Base-by-base conservation (phyloP, 2,113 vertebrate species). In the Calyptomena viridis region DNA sequence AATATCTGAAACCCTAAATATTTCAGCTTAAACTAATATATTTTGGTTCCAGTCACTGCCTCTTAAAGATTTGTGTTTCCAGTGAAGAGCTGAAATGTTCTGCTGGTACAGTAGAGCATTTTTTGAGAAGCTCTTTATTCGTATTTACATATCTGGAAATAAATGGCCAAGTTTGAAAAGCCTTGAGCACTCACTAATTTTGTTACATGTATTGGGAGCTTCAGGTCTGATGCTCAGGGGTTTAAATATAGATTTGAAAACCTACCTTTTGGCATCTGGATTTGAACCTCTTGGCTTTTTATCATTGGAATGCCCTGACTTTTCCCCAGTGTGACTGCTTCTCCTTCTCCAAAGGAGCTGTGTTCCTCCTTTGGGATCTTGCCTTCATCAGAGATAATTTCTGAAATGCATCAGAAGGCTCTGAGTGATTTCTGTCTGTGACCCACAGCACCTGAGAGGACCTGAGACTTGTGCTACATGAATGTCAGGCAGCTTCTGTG, bases 401-500 rank as follows among this genome's bases (percentile, higher is more conserved):
- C 83, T 90, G 59, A 47, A 94, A 79, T 28, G 44, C 74, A 40
- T 44, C 69, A 47, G 37, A 64, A 77, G 37, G 40, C 46, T 56
- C 46, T 13, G 27, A 47, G 62, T 35, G 28, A 44, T 84, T 77
- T 93, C 46, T 66, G 28, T 16, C 90, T 62, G 77, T 46, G 60
- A 73, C 74, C 88, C 39, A 53, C 18, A 66, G 37, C 46, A 62
- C 42, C 52, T 53, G 71, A 56, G 50, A 44, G 68, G 77, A 84
- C 52, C 69, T 50, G 73, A 80, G 58, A 28, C 55, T 69, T 75
- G 44, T 86, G 53, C 49, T 46, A 1, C 50, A 33, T 19, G 77
- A 89, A 91, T 90, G 84, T 95, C 66, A 87, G 55, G 77, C 81
- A 84, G 87, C 69, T 94, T 50, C 77, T 62, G 52, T 84, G 77